phyloP scores from a whole-genome alignment of 2,888 invertebrate species.

The Oeneis ivallda region DNA sequence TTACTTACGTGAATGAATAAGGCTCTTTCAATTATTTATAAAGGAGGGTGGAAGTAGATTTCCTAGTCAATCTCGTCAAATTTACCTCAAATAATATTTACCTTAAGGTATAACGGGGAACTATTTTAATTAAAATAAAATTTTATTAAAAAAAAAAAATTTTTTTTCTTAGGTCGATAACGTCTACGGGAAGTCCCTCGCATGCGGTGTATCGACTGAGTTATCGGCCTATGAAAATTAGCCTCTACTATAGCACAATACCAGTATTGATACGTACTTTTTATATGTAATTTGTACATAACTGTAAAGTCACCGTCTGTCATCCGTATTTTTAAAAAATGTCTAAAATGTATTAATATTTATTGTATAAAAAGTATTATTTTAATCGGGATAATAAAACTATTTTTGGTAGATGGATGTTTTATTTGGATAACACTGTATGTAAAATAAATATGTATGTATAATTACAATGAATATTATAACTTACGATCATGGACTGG shows the following conservation, averaged over 20 bases:
- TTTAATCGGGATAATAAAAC: conserved; percentile 1
- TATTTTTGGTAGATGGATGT: conserved; percentile 10
- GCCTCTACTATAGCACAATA: conserved; percentile 7
- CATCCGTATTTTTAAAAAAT: conserved; percentile 1
- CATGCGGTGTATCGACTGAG: background rate
- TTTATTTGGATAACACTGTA: background rate
- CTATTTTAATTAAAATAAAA: background rate
- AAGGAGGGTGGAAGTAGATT: background rate
- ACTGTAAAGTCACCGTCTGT: background rate
- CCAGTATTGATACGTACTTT: background rate
- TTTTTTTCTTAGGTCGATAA: no score
- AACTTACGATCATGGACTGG: background rate
- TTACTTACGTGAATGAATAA: background rate
- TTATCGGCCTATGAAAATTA: background rate
- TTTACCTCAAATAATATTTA: conserved; percentile 7
- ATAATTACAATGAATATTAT: background rate
- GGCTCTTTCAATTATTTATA: background rate
- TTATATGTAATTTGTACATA: conserved; percentile 10
- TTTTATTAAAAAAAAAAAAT: no score
- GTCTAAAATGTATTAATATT: background rate
- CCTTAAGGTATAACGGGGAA: background rate
- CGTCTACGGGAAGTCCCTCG: background rate
- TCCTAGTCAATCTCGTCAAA: conserved; percentile 11
- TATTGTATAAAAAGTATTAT: conserved; percentile 7
- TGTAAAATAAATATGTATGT: no score